Evolutionary conservation across 1,140 invertebrate genomes (phyloP).

Genomic region (Hydropsyche tenuis): DNA sequence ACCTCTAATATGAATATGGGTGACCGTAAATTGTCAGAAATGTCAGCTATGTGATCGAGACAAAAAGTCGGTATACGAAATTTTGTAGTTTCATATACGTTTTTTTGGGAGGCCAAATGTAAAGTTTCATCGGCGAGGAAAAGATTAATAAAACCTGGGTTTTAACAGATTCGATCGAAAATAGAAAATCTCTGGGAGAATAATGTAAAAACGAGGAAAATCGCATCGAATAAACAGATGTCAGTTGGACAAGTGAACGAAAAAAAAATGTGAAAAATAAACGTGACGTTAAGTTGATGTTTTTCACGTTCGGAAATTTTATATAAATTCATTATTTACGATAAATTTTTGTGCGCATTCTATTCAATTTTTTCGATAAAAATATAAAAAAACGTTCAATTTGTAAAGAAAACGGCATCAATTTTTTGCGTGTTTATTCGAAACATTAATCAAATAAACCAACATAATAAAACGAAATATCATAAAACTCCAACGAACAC

Average conservation of each 20-base stretch:
- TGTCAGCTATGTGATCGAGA: no score
- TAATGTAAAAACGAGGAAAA: constrained; percentile 12
- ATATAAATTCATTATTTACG: not conserved
- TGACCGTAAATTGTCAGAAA: no score
- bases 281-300: constrained; percentile 23
- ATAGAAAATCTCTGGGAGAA: not conserved
- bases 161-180: no score
- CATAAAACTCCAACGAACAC: not conserved
- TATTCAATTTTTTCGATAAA: constrained; percentile 12
- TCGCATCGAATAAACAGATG: constrained; percentile 14
- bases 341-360: not conserved
- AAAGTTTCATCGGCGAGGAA: no score
- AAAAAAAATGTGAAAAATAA: not conserved
- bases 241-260: constrained; percentile 11
- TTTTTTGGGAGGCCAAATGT: no score
- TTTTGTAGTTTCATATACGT: no score
- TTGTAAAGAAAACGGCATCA: not conserved
- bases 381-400: not conserved
- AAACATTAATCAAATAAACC: constrained; percentile 10
- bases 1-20: no score
- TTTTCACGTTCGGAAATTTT: constrained; percentile 8
- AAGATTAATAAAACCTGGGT: no score
- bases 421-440: not conserved
- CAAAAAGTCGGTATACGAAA: no score
- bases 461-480: not conserved